phyloP scores from a whole-genome alignment of 2,113 vertebrate species.

The Lampris incognitus region DNA sequence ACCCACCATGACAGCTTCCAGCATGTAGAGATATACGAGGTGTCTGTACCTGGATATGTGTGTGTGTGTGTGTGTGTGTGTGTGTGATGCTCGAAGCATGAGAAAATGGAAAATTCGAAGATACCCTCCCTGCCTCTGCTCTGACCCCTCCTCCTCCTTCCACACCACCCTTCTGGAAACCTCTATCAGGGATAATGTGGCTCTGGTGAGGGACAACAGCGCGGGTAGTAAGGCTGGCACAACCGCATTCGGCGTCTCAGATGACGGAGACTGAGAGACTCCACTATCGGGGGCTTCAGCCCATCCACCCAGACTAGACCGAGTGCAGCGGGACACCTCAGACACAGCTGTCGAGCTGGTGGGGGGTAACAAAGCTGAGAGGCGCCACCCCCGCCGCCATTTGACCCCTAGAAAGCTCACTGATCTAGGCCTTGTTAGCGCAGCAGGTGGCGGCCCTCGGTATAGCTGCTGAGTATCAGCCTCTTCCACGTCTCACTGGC shows the following conservation, averaged over 20 bases:
- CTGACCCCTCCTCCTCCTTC: slow-evolving; percentile 10
- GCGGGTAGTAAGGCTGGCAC: background rate
- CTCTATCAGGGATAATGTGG: slow-evolving; percentile 9
- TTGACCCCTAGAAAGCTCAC: slow-evolving; percentile 52
- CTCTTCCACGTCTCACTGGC: slow-evolving; percentile 12
- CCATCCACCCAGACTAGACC: background rate
- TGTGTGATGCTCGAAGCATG: slow-evolving; percentile 2
- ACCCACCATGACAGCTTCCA: slow-evolving; percentile 47
- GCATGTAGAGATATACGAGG: slow-evolving; percentile 59
- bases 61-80: slow-evolving; percentile 11
- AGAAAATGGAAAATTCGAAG: slow-evolving; percentile 14
- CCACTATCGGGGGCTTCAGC: background rate
- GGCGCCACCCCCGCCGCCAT: slow-evolving; percentile 23
- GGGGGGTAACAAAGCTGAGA: slow-evolving; percentile 26
- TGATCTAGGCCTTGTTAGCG: slow-evolving; percentile 64
- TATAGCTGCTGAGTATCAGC: slow-evolving; percentile 34
- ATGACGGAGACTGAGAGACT: background rate
- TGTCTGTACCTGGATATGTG: slow-evolving; percentile 33
- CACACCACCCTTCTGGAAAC: background rate
- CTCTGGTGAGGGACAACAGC: background rate
- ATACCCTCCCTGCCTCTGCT: background rate
- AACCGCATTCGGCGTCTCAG: slow-evolving; percentile 1
- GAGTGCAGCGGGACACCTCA: slow-evolving; percentile 6
- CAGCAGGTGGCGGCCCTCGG: slow-evolving; percentile 47
- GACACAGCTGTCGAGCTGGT: slow-evolving; percentile 43